Conservation (phyloP, 2,113 vertebrate genomes). For the Naja naja region DNA sequence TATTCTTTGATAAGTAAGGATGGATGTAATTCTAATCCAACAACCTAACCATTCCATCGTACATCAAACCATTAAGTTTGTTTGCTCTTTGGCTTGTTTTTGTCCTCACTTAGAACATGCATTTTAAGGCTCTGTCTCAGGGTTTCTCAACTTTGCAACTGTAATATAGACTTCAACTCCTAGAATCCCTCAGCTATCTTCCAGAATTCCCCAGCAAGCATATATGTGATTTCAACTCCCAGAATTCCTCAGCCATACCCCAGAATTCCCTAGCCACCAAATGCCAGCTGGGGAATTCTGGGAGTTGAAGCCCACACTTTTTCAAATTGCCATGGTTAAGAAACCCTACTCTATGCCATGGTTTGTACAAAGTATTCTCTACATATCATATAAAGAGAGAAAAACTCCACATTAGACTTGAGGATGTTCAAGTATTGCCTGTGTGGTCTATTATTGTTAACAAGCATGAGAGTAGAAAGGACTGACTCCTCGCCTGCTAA, state of each 20-base stretch:
- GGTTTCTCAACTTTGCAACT: not conserved
- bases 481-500: not conserved
- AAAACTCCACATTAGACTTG: not conserved
- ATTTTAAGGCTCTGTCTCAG: not conserved
- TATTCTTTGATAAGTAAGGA: not conserved
- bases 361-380: not conserved
- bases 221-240: too few relatives aligned
- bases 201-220: too few relatives aligned
- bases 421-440: not conserved
- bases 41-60: not conserved
- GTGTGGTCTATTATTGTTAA: not conserved
- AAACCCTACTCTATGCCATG: not conserved
- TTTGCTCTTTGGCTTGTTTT: not conserved
- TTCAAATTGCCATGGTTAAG: too few relatives aligned
- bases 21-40: not conserved
- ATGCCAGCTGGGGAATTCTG: too few relatives aligned
- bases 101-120: not conserved
- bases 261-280: too few relatives aligned
- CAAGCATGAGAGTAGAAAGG: not conserved
- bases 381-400: not conserved
- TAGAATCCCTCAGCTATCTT: too few relatives aligned
- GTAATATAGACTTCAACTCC: not conserved
- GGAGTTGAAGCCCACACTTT: too few relatives aligned
- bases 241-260: too few relatives aligned
- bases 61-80: not conserved